A percentile compares a stretch with the other conserved stretches of the same genome.
phyloP scores from a whole-genome alignment of 2,113 vertebrate genomes.

The Setophaga kirtlandii region DNA sequence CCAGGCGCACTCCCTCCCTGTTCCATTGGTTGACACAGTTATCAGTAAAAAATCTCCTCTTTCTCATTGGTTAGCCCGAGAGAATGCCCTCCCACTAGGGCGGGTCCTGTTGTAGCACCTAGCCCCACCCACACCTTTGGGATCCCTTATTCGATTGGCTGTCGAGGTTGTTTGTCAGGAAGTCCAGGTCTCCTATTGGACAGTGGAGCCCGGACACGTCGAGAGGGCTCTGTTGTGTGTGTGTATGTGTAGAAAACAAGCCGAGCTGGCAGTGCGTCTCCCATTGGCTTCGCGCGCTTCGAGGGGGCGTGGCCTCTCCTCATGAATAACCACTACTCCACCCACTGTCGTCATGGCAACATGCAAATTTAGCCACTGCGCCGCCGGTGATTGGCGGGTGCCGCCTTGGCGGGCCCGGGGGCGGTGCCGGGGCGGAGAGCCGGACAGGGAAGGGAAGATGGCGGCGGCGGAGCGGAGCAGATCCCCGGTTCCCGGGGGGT shows the following conservation, averaged over 20 bases:
- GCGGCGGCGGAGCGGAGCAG: conserved; percentile 77
- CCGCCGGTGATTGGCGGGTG: background rate
- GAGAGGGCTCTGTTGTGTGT: background rate
- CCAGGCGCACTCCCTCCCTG: fast-evolving
- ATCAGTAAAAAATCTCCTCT: fast-evolving
- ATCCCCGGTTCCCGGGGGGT: conserved; percentile 78
- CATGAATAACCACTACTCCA: background rate
- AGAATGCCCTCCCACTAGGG: background rate
- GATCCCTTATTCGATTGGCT: background rate
- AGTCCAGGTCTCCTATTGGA: background rate
- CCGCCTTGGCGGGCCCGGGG: background rate
- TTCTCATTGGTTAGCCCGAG: fast-evolving
- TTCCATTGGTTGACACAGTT: background rate
- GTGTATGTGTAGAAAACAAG: background rate
- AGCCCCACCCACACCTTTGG: background rate
- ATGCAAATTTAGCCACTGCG: background rate
- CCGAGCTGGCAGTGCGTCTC: conserved; percentile 6
- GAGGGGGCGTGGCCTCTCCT: fast-evolving
- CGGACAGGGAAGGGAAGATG: conserved; percentile 72
- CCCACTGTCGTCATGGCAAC: background rate
- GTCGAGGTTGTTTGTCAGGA: background rate
- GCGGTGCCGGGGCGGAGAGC: background rate
- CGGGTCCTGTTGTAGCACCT: fast-evolving
- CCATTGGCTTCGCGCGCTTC: conserved; percentile 9
- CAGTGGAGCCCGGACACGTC: background rate